These are phyloP conservation scores for Argyresthia goedartella DNA, from an alignment of 2,888 invertebrate genomes.

Conservation along the genomic window DNA sequence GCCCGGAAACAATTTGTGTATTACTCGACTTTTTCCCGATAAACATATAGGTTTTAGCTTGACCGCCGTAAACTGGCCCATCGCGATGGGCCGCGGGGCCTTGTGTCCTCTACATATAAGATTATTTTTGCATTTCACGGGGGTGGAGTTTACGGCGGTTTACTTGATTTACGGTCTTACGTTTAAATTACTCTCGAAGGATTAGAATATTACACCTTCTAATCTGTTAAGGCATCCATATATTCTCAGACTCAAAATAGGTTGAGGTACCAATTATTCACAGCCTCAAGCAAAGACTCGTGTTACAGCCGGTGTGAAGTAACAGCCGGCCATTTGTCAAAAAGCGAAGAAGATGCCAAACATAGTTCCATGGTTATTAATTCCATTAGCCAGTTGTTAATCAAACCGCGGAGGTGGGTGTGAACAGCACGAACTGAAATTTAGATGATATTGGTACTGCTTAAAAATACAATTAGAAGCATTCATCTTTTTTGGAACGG, in stretches of 20 bases:
- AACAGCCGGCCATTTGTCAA: constrained; percentile 65
- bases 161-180: no score
- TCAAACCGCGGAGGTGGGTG: constrained; percentile 31
- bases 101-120: no score
- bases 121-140: no score
- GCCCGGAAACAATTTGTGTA: no score
- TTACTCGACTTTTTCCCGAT: no score
- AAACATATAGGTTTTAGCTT: no score
- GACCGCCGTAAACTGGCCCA: no score
- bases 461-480: constrained; percentile 27
- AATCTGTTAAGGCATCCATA: neutral
- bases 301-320: constrained; percentile 26
- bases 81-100: no score
- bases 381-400: constrained; percentile 63
- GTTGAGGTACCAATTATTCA: neutral
- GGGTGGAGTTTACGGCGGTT: no score
- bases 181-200: neutral
- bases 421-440: constrained; percentile 5
- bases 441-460: constrained; percentile 17
- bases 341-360: constrained; percentile 46
- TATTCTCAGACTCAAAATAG: no score
- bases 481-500: neutral
- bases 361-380: constrained; percentile 56
- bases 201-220: neutral
- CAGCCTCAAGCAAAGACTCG: neutral